Evolutionary conservation across 2,113 vertebrate genomes (phyloP), one percentile per base, ranked within the genome.

Genomic region (Sminthopsis crassicaudata): DNA sequence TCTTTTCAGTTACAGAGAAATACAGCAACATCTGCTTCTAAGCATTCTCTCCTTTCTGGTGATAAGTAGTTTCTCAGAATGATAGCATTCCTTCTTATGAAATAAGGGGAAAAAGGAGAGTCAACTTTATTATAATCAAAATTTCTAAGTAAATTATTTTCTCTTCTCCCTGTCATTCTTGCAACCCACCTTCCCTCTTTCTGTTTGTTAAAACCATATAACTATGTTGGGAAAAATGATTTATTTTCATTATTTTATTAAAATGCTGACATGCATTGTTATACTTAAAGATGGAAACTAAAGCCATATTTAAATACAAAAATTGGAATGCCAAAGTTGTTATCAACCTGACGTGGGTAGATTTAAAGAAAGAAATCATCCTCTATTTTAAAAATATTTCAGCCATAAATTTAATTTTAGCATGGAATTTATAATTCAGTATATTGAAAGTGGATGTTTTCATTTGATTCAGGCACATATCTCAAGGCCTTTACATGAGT

Each of bases 1-100:
- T 90, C 0, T 52, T 93, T 95, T 89, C 93, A 94, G 89, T 12
- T 46, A 92, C 57, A 53, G 23, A 91, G 12, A 90, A 84, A 91
- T 54, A 92, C 7, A 92, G 24, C 19, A 2, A 48, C 8, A 84
- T 90, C 30, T 93, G 12, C 14, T 92, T 93, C 6, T 91, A 92
- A 90, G 67, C 0, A 93, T 89, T 67, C 3, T 67, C 14, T n/a
- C 60, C 14, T n/a, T 67, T 25, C 60, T 67, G 30, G 30, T 67
- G 30, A 67, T n/a, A n/a, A 5, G 12, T 14, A 6, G 12, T 67
- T n/a, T 60, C 57, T 60, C 27, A 60, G 27, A 60, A 60, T 60
- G 10, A 60, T 36, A 30, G 11, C 9, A 60, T 60, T 36, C 26
- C 27, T 60, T 30, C 27, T 60, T 60, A 60, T 27, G 30, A 67